phyloP scores from a whole-genome alignment of 64 coral and sea anemone genomes.

The Montipora capricornis region DNA sequence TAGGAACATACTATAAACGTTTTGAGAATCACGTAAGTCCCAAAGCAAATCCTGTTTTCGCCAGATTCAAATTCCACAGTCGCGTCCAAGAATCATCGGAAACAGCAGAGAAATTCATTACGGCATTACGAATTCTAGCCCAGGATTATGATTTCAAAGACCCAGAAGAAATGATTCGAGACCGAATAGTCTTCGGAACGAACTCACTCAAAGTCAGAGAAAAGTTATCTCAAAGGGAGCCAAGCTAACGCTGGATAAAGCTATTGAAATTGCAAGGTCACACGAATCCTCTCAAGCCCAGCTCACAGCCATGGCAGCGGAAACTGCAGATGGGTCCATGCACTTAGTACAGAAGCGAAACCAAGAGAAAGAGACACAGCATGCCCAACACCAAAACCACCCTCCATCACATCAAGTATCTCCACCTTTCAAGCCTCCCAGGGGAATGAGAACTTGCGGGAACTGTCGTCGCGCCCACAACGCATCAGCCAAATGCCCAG shows the following conservation, averaged over 20 bases:
- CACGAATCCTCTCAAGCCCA: conserved; percentile 9
- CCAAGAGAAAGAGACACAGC: conserved; percentile 7
- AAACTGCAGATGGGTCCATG: background rate
- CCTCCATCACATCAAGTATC: background rate
- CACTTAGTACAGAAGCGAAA: background rate
- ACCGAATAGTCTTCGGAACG: conserved; percentile 49
- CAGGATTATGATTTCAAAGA: conserved; percentile 27
- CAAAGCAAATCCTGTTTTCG: conserved; percentile 56
- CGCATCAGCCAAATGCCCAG: conserved; percentile 49
- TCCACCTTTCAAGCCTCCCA: background rate
- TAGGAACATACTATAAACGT: conserved; percentile 51
- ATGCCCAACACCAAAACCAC: background rate
- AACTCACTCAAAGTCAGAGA: conserved; percentile 59
- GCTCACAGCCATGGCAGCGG: conserved; percentile 11
- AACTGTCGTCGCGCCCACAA: conserved; percentile 55
- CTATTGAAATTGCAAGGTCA: no score
- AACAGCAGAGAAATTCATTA: conserved; percentile 26
- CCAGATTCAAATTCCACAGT: no score
- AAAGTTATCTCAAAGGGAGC: conserved; percentile 58
- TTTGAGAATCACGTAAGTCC: conserved; percentile 69
- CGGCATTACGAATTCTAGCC: background rate
- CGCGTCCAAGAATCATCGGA: no score
- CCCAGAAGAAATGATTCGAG: conserved; percentile 57
- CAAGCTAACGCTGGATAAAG: conserved; percentile 44
- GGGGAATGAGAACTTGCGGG: background rate